A percentile compares a stretch with the other conserved stretches of the same genome.
phyloP scores from a whole-genome alignment of 1,140 invertebrate genomes.

The Phortica variegata region DNA sequence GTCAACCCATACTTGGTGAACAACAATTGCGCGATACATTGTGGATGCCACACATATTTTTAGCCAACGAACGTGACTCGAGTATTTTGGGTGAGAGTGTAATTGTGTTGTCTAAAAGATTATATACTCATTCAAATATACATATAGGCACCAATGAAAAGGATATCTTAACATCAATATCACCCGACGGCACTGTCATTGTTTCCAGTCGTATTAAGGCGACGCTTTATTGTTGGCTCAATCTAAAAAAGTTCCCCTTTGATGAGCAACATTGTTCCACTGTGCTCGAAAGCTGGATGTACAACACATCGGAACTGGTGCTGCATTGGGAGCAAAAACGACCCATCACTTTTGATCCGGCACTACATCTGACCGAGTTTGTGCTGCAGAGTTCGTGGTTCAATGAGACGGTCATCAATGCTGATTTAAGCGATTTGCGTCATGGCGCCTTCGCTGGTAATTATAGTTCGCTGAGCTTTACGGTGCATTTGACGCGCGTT shows the following conservation, averaged over 20 bases:
- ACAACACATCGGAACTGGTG: slow-evolving; percentile 73
- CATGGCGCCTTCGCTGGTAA: slow-evolving; percentile 77
- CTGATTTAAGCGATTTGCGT: slow-evolving; percentile 66
- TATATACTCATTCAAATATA: slow-evolving; percentile 24
- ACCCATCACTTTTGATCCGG: slow-evolving; percentile 72
- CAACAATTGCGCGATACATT: slow-evolving; percentile 67
- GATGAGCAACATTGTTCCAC: slow-evolving; percentile 78
- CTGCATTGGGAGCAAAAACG: slow-evolving; percentile 73
- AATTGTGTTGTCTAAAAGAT: background rate
- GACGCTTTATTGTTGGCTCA: slow-evolving; percentile 77
- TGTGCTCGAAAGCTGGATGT: slow-evolving; percentile 80
- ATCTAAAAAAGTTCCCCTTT: slow-evolving; percentile 82
- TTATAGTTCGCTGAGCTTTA: slow-evolving; percentile 76
- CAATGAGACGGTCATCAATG: slow-evolving; percentile 67
- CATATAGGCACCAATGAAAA: slow-evolving; percentile 68
- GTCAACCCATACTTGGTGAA: slow-evolving; percentile 69
- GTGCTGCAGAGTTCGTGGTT: slow-evolving; percentile 70
- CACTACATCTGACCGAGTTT: slow-evolving; percentile 82
- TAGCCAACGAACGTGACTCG: slow-evolving; percentile 78
- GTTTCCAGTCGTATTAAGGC: slow-evolving; percentile 75
- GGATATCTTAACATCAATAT: slow-evolving; percentile 76
- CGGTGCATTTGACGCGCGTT: slow-evolving; percentile 75
- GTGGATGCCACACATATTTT: slow-evolving; percentile 80
- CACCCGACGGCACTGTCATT: slow-evolving; percentile 72
- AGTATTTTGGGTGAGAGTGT: slow-evolving; percentile 51